Evolutionary conservation across 2,888 invertebrate species (phyloP), one percentile per base, ranked within the genome.

Genomic region (Allacma fusca): DNA sequence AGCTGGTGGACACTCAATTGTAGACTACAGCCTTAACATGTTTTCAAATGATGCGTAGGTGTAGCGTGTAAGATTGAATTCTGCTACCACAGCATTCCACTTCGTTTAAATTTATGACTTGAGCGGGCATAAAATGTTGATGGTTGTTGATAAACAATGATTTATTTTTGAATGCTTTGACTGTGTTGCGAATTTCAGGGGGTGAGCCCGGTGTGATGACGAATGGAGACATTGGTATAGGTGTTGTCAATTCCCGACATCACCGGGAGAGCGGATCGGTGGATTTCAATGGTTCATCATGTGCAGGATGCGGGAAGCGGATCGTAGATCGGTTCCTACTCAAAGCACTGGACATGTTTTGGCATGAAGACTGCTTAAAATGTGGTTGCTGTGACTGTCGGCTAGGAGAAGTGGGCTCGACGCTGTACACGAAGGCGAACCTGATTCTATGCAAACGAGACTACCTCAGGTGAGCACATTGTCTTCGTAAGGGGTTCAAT

Each of bases 281-380:
- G 43, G 43, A 28, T 24, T 40, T 43, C 29, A 68, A 40, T 68
- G 34, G 68, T 26, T 43, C 77, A 80, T 65, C 81, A 76, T 97
- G 97, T 87, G 95, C 95, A 73, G 96, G 96, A 43, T 98, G 97
- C 88, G 94, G 94, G 86, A 97, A 97, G 88, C 92, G 93, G 85
- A 98, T 98, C 86, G 94, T 94, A 50, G 97, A 96, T 87, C 91
- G 89, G 78, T 85, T 81, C 75, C 79, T 80, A 28, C 79, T 79
- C 74, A 95, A 95, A 87, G 97, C 97, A 1, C 88, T 97, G 86
- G 97, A 97, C 87, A 91, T 95, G 88, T 92, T 93, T 86, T 98
- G 98, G 97, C 98, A 98, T 87, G 98, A 98, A 87, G 97, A 98
- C 88, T 98, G 98, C 26, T 91, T 98, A 80, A 98, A 97, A 88